Evolutionary conservation across 2,888 invertebrate species (phyloP).

Genomic region (Agonopterix alstromeriana): DNA sequence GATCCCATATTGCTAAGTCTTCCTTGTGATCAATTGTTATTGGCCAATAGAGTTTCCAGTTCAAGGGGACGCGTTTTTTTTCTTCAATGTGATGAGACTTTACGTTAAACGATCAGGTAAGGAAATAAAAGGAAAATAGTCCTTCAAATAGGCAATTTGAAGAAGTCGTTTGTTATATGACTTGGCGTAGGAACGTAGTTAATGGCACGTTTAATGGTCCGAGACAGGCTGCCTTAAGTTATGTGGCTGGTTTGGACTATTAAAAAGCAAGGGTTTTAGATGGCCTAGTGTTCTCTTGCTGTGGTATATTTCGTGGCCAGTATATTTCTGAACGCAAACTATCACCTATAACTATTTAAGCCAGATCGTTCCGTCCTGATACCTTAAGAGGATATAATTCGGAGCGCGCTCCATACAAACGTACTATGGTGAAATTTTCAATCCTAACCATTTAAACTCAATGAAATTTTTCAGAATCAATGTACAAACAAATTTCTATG

Average conservation of each 20-base stretch:
- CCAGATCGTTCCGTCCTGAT: no score
- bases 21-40: constrained; percentile 31
- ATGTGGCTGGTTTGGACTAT: not conserved
- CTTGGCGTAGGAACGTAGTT: not conserved
- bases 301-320: not conserved
- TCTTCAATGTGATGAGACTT: constrained; percentile 1
- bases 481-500: no score
- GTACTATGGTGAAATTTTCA: no score
- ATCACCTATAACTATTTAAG: no score
- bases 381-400: no score
- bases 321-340: no score
- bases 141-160: not conserved
- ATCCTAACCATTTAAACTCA: no score
- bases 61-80: constrained; percentile 19
- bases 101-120: not conserved
- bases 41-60: constrained; percentile 24
- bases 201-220: not conserved
- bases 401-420: no score
- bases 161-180: not conserved
- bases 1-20: not conserved
- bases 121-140: not conserved
- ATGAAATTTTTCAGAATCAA: no score
- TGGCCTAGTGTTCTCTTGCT: not conserved
- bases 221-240: not conserved
- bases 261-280: not conserved